Evolutionary conservation across 2,797 vertebrate genomes (phyloP), one percentile per base, ranked within the genome.

Genomic region (Aphelocoma californica): DNA sequence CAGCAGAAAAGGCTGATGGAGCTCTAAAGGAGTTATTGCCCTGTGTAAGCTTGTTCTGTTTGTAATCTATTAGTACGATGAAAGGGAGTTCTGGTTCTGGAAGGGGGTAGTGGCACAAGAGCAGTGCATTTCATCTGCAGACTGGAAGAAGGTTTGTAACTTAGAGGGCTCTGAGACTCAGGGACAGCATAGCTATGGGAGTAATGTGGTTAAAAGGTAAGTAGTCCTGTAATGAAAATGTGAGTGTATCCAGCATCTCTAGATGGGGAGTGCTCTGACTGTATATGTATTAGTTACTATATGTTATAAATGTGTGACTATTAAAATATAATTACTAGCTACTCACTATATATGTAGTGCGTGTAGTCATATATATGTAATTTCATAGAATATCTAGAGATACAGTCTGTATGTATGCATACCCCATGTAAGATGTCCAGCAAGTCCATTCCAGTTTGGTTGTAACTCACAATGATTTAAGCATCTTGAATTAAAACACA

Each of bases 61-160:
- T 90, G 81, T 81, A 50, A 26, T 88, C 58, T 54, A 5, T 66
- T 29, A 20, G 1, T 75, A 16, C n/a, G 25, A 29, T 3, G 16
- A 66, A 90, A 90, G 42, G 50, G 65, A 83, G 28, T 61, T 84
- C 18, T 69, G 57, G 10, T 88, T 78, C 51, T 79, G 66, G 2
- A 1, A 24, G 40, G 8, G 10, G 5, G 3, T 51, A 53, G 28
- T 69, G 74, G 34, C 74, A 44, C 50, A 66, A 5, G 28, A 40
- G n/a, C 58, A 38, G 12, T 3, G 15, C 1, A 0, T 83, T 84
- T 73, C 0, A 1, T n/a, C 26, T 86, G 70, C 40, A 56, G 7
- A 4, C 42, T 77, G 79, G 34, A 45, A 23, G 66, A 20, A 45
- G 17, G 21, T 38, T 85, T 93, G 45, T 28, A 20, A 20, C 32